Evolutionary conservation across 2,113 vertebrate species (phyloP), one percentile per base, ranked within the genome.

Genomic region (Corydoras sp.): DNA sequence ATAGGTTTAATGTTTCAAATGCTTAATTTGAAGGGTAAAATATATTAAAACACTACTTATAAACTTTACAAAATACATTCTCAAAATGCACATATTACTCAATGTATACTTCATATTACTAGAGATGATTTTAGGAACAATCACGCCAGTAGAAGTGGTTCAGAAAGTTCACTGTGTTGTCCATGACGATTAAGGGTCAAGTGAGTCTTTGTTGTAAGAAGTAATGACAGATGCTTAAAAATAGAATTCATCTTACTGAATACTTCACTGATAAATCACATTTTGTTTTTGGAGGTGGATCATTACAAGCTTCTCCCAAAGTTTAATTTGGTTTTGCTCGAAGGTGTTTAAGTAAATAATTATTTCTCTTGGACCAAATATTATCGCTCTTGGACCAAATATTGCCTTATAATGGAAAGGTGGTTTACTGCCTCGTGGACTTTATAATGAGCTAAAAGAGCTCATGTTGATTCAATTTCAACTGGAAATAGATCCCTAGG

Each of bases 401-500:
- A n/a, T 54, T 65, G 8, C 2, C n/a, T 11, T 3, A 24, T 58
- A 68, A 68, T 58, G 58, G 11, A 15, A 58, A 18, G 10, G 31
- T 58, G 54, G 30, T 32, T 58, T 43, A 68, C 18, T 35, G 31
- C 65, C 31, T 14, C 10, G 9, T 43, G 12, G 30, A 24, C 9
- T 56, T 68, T 35, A 68, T 68, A 58, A 58, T 13, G 31, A 3
- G 14, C 24, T 3, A 29, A 58, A 55, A 29, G 51, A 15, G 43
- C 29, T 72, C 70, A 13, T 8, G 8, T 14, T 31, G 55, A 65
- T 66, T 73, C 32, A n/a, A 51, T 79, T 29, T 65, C 35, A 68
- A 68, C 65, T 29, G 13, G 18, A 63, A 63, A 76, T 29, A 14
- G 32, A 78, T 82, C 80, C 54, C 78, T 69, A 73, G 69, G 75